Conservation (phyloP, 2,113 vertebrate species). For the human (Homo sapiens) region GRCh38 chr19:29676501-29677000, state of each 20-base stretch:
- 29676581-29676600: no score
- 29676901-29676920: neutral
- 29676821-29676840: neutral
- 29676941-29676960: no score
- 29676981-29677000: neutral
- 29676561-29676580: no score
- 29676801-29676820: neutral
- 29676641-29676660: neutral
- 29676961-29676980: neutral
- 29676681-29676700: neutral
- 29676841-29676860: neutral
- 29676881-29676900: neutral
- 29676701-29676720: neutral
- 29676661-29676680: neutral
- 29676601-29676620: no score
- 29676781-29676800: neutral
- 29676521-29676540: no score
- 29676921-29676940: neutral
- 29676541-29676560: no score
- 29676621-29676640: no score
- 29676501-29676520: no score
- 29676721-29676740: neutral
- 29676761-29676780: conserved; percentile 9
- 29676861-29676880: neutral
- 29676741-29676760: conserved; percentile 12